Conservation (phyloP, 2,113 vertebrate genomes). For the Triplophysa tibetana region DNA sequence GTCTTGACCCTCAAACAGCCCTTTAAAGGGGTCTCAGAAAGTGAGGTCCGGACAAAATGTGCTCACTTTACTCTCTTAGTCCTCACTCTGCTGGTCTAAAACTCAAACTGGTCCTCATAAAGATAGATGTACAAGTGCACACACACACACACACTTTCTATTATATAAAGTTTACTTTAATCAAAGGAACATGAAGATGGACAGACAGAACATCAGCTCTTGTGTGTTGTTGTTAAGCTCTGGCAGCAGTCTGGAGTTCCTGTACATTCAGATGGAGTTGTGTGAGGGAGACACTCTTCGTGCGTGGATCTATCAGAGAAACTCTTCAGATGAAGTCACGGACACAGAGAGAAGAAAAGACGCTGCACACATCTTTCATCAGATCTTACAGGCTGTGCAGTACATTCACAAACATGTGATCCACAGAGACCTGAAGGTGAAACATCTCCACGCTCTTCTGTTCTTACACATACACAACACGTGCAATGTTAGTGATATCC, state of each 20-base stretch:
- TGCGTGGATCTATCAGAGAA: conserved; percentile 68
- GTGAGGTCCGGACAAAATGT: no score
- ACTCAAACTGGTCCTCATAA: no score
- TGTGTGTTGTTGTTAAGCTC: conserved; percentile 55
- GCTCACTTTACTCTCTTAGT: no score
- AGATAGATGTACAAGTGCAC: no score
- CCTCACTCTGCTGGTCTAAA: no score
- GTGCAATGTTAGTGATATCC: no score
- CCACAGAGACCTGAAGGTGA: conserved; percentile 77
- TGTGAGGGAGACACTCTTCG: conserved; percentile 66
- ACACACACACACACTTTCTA: no score
- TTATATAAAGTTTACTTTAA: no score
- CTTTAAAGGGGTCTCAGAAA: no score
- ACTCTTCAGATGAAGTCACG: conserved; percentile 34
- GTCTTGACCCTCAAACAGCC: no score
- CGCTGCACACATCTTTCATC: conserved; percentile 51
- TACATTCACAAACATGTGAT: conserved; percentile 68
- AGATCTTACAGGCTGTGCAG: conserved; percentile 67
- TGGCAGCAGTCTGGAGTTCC: conserved; percentile 47
- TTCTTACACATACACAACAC: neutral
- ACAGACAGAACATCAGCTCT: neutral
- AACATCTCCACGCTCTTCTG: neutral
- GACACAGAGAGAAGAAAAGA: conserved; percentile 51
- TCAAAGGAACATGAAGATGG: no score
- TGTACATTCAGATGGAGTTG: conserved; percentile 79